Evolutionary conservation across 2,888 invertebrate genomes (phyloP).

Genomic region (Meiosimyza platycephala): DNA sequence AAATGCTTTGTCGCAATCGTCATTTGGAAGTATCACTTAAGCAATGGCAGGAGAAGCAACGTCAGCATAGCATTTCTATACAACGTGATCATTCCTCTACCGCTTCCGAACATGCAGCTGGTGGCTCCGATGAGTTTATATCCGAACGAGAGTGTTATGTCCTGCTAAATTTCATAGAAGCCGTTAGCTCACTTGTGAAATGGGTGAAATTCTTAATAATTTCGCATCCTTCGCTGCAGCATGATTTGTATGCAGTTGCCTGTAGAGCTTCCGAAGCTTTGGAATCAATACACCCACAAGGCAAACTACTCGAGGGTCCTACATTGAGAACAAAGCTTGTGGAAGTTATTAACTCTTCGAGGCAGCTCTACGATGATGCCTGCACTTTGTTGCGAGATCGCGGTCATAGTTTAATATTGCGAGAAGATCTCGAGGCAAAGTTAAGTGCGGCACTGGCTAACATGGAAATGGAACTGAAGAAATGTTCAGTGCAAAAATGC

Average conservation of each 20-base stretch:
- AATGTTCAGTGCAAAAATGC: slow-evolving; percentile 71
- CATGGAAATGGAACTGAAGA: slow-evolving; percentile 79
- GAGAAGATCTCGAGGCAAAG: slow-evolving; percentile 77
- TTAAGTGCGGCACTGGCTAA: slow-evolving; percentile 75
- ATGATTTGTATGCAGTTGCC: slow-evolving; percentile 81
- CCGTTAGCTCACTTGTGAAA: slow-evolving; percentile 87
- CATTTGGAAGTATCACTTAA: slow-evolving; percentile 90
- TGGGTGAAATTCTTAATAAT: slow-evolving; percentile 79
- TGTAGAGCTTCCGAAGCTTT: slow-evolving; percentile 77
- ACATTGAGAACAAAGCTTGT: slow-evolving; percentile 81
- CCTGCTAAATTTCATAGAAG: slow-evolving; percentile 84
- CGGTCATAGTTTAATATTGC: slow-evolving; percentile 73
- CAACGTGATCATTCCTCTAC: slow-evolving; percentile 68
- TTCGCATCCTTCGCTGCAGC: slow-evolving; percentile 76
- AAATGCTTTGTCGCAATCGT: slow-evolving; percentile 93
- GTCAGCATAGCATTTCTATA: slow-evolving; percentile 70
- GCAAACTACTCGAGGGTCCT: slow-evolving; percentile 82
- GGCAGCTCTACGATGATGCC: slow-evolving; percentile 79
- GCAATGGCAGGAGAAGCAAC: slow-evolving; percentile 87
- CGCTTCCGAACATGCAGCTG: slow-evolving; percentile 59
- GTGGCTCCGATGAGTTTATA: slow-evolving; percentile 67
- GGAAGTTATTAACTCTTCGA: slow-evolving; percentile 66
- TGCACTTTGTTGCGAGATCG: slow-evolving; percentile 77
- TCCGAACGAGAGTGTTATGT: slow-evolving; percentile 67
- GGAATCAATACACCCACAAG: slow-evolving; percentile 83